Conservation (phyloP, 1,140 invertebrate species). For the Pteromalus puparum region DNA sequence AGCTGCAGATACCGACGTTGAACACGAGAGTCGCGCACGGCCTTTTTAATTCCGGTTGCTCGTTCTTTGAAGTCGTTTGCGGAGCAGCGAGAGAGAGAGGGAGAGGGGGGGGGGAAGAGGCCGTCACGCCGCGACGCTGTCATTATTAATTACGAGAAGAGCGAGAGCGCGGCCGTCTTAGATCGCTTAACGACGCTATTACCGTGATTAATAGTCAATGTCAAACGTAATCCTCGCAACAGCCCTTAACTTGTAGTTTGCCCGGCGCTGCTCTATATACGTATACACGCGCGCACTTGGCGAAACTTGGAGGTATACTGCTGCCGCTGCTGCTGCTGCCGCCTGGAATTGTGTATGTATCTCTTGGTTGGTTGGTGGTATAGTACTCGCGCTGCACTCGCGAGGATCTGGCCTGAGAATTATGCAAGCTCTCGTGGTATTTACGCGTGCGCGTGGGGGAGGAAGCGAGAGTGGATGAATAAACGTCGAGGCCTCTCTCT, state of each 20-base stretch:
- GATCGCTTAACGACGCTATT: conserved; percentile 46
- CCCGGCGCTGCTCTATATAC: background rate
- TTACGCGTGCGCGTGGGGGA: background rate
- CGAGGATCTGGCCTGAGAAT: conserved; percentile 10
- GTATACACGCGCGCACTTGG: background rate
- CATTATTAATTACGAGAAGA: conserved; percentile 37
- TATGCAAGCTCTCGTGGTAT: background rate
- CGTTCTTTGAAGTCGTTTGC: background rate
- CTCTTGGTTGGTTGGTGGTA: no score
- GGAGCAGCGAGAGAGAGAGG: background rate
- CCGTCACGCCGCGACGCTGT: conserved; percentile 14
- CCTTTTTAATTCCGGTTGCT: no score
- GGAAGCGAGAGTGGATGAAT: background rate
- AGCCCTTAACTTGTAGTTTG: conserved; percentile 35
- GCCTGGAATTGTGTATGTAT: background rate
- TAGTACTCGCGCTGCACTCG: background rate
- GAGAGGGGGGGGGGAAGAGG: background rate
- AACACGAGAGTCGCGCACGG: no score
- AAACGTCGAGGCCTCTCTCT: background rate
- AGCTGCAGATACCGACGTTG: no score
- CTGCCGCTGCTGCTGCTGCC: background rate
- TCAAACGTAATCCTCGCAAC: conserved; percentile 48
- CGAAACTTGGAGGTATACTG: background rate
- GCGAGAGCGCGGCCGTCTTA: background rate
- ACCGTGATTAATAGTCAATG: conserved; percentile 46